Percentiles rank a stretch among this genome's conserved stretches.
These are phyloP conservation scores for Pterocles burchelli DNA, from an alignment of 2,113 vertebrate species.

Conservation along the genomic window DNA sequence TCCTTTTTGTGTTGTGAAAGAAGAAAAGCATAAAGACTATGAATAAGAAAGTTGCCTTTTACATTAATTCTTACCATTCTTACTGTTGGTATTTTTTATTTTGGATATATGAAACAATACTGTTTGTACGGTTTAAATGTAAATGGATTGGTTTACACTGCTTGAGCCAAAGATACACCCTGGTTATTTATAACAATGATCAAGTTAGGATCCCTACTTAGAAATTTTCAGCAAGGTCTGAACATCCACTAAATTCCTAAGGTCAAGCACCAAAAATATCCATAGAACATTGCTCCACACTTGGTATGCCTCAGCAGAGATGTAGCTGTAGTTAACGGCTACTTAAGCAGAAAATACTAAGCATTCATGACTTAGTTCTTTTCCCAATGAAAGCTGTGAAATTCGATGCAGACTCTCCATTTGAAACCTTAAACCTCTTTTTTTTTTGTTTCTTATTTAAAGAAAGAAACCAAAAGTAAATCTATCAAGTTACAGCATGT, in stretches of 20 bases:
- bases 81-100: background rate
- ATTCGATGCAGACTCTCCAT: background rate
- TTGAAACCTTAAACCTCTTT: background rate
- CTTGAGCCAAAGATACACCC: background rate
- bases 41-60: background rate
- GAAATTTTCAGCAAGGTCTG: background rate
- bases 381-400: background rate
- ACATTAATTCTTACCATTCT: background rate
- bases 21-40: background rate
- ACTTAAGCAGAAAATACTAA: background rate
- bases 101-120: background rate
- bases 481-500: background rate
- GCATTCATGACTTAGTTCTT: background rate
- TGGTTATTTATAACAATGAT: background rate
- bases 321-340: background rate
- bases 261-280: background rate
- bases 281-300: background rate
- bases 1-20: background rate
- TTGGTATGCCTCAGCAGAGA: background rate
- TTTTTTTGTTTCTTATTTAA: background rate
- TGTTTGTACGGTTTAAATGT: background rate
- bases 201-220: background rate
- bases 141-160: background rate
- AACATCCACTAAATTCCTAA: background rate
- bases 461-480: background rate